Evolutionary conservation across 2,113 vertebrate species (phyloP), one percentile per base, ranked within the genome.

Genomic region (Martes martes): DNA sequence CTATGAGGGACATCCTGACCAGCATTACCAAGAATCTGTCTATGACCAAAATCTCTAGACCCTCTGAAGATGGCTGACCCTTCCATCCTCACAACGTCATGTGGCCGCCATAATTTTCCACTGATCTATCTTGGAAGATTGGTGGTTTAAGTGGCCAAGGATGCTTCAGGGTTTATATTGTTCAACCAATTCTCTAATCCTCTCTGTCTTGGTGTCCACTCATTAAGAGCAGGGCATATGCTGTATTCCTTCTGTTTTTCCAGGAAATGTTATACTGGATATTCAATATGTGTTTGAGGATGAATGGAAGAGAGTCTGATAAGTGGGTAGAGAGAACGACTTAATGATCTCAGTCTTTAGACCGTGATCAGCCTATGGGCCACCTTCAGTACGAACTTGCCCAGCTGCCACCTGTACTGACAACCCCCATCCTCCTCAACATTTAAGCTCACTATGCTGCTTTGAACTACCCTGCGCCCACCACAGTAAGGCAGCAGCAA

Each of bases 1-100:
- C 23, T 16, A 4, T 21, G 33, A 47, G n/a, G 23, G 16, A 42
- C 45, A 55, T 14, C 16, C n/a, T 84, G 76, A 23, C 23, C 19
- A n/a, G 80, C 33, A 63, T 26, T 59, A 39, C 55, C 67, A 52
- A 80, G 42, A 15, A 26, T 80, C 50, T 26, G 15, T 10, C 65
- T 83, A 31, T 47, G 36, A 36, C 6, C 85, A 59, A 57, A 42
- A 39, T 55, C 4, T 6, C 1, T 18, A 61, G 36, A 16, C 15
- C 14, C 28, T 73, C 82, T 19, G 42, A 82, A 42, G 67, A 28
- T 11, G 15, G 36, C 19, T 36, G n/a, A 57, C 24, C 11, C 26
- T 63, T 39, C n/a, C 69, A n/a, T 19, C 76, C 42, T 87, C 7
- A 0, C 0, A 2, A 11, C 59, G 11, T 47, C 92, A 23, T 0